Conservation (phyloP, 2,888 invertebrate genomes). For the Plemyria rubiginata region DNA sequence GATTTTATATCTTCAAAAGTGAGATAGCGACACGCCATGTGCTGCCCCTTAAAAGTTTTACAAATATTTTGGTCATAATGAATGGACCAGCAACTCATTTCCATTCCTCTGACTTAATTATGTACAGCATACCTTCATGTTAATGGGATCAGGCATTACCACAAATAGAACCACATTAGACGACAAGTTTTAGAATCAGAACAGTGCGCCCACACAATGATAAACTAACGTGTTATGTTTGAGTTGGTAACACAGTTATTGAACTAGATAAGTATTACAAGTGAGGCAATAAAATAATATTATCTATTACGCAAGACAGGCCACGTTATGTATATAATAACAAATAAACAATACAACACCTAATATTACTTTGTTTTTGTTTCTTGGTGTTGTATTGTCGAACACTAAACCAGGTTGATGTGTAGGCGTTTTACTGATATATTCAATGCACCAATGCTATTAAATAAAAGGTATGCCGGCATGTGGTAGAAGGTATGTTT, state of each 20-base stretch:
- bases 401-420: constrained; percentile 5
- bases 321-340: not conserved
- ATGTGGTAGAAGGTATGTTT: constrained; percentile 7
- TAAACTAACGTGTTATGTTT: constrained; percentile 6
- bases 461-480: constrained; percentile 12
- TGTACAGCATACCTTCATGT: too few species aligned
- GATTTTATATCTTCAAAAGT: too few species aligned
- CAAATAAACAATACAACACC: not conserved
- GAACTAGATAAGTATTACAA: not conserved
- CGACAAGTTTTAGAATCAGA: constrained; percentile 9
- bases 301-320: not conserved
- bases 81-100: too few species aligned
- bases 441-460: constrained; percentile 12
- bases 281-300: not conserved
- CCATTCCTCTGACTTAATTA: too few species aligned
- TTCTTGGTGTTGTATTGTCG: constrained; percentile 4
- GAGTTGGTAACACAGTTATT: constrained; percentile 11
- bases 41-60: too few species aligned
- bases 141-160: too few species aligned
- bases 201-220: constrained; percentile 12
- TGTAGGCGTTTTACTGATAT: constrained; percentile 17
- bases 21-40: too few species aligned
- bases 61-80: too few species aligned
- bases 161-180: not conserved
- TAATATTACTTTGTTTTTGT: constrained; percentile 4